Percentiles rank a stretch among this genome's conserved stretches.
Conservation (phyloP, 2,797 vertebrate genomes). For the Macrochelys suwanniensis region DNA sequence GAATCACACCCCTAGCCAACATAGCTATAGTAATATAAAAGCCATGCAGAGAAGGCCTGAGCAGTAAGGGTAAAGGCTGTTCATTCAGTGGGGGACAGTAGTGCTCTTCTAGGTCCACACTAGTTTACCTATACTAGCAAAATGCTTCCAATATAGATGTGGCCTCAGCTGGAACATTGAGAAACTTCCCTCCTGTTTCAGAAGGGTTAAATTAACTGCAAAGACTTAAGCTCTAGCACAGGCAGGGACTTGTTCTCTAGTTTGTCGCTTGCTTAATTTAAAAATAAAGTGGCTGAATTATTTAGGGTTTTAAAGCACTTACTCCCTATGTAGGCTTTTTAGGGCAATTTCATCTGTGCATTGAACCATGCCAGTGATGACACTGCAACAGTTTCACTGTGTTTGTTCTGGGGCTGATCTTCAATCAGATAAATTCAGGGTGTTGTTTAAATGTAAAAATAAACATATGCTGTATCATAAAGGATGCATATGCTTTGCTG, state of each 20-base stretch:
- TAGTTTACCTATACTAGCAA: background rate
- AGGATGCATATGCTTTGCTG: background rate
- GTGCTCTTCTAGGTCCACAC: background rate
- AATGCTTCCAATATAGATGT: background rate
- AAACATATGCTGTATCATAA: background rate
- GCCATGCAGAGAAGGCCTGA: background rate
- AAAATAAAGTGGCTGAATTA: background rate
- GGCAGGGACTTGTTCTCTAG: slow-evolving; percentile 4
- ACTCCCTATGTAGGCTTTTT: background rate
- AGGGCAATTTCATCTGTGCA: background rate
- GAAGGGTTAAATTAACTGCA: background rate
- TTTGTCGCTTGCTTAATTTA: background rate
- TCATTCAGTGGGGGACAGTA: fast-evolving
- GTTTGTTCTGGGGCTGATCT: background rate
- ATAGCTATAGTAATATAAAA: background rate
- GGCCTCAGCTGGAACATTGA: background rate
- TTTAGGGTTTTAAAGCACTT: background rate
- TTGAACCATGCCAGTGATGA: background rate
- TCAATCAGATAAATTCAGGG: background rate
- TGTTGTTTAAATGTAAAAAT: background rate
- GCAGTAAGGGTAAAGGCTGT: background rate
- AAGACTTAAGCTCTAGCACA: background rate
- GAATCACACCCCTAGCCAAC: background rate
- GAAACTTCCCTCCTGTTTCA: background rate
- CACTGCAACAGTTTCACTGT: background rate